Evolutionary conservation across 2,113 vertebrate species (phyloP).

Genomic region (Phoxinus phoxinus): DNA sequence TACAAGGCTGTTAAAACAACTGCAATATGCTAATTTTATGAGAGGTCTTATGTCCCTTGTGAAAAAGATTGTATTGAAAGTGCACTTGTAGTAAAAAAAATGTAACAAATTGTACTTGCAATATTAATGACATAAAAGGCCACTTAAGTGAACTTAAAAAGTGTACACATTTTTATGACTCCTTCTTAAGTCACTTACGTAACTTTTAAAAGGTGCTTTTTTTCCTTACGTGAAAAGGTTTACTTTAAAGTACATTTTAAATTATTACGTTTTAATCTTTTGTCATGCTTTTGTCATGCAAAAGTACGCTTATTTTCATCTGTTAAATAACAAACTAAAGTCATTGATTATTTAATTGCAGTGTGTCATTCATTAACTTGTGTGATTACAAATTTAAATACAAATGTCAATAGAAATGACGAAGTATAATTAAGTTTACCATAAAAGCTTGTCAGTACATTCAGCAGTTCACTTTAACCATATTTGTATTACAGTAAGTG

Average conservation of each 20-base stretch:
- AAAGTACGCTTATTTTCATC: not conserved
- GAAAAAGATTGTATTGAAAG: not conserved
- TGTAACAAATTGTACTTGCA: not conserved
- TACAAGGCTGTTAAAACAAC: conserved; percentile 9
- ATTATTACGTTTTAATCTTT: not conserved
- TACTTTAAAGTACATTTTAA: not conserved
- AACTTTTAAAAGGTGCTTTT: not conserved
- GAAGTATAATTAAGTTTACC: not conserved
- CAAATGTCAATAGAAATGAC: not conserved
- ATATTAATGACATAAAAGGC: not conserved
- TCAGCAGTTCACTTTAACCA: not conserved
- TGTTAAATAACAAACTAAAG: not conserved
- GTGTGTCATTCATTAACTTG: not conserved
- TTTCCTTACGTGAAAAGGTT: not conserved
- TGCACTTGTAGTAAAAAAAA: not conserved
- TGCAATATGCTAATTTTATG: conserved; percentile 38
- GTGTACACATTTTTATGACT: not conserved
- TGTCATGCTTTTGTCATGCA: not conserved
- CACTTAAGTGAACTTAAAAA: not conserved
- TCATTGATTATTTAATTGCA: not conserved
- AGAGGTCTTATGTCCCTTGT: not conserved
- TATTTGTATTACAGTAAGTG: not conserved
- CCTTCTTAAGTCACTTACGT: not conserved
- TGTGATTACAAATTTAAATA: not conserved
- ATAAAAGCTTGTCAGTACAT: not conserved